Evolutionary conservation across 2,888 invertebrate species (phyloP).

Genomic region (Dicyrtoma fusca): DNA sequence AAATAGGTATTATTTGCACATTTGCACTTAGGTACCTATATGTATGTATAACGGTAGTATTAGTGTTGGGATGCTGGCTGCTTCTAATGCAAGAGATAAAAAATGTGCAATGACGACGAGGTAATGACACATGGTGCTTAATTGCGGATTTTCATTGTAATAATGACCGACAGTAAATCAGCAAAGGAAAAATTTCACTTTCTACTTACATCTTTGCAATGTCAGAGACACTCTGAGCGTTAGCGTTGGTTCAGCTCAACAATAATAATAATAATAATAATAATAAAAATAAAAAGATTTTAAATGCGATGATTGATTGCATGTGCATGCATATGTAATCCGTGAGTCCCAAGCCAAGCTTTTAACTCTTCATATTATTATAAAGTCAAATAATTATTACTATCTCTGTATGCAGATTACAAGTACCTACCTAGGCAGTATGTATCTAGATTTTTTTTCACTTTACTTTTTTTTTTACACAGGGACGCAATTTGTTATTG

Average conservation of each 20-base stretch:
- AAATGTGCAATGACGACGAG: constrained; percentile 5
- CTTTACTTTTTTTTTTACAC: not conserved
- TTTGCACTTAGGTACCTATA: no score
- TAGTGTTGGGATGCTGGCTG: no score
- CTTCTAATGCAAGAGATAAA: not conserved
- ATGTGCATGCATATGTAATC: constrained; percentile 23
- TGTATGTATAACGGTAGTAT: no score
- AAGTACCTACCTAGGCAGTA: no score
- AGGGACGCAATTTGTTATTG: constrained; percentile 3
- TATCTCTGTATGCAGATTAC: no score
- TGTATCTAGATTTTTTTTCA: not conserved
- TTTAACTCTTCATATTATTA: no score
- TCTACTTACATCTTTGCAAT: constrained; percentile 7
- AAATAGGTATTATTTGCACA: no score
- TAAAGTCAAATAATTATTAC: no score
- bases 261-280: no score
- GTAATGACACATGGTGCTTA: constrained; percentile 10
- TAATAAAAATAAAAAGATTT: not conserved
- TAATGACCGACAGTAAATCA: constrained; percentile 5
- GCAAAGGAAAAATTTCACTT: constrained; percentile 3
- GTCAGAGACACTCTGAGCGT: not conserved
- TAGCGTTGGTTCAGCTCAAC: not conserved
- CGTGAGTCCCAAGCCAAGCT: no score
- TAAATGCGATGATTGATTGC: constrained; percentile 12
- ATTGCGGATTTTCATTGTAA: constrained; percentile 19